Percentiles rank a stretch among this genome's conserved stretches.
Evolutionary conservation across 2,797 vertebrate species (phyloP).

Genomic region (Myoxocephalus aenaeus): DNA sequence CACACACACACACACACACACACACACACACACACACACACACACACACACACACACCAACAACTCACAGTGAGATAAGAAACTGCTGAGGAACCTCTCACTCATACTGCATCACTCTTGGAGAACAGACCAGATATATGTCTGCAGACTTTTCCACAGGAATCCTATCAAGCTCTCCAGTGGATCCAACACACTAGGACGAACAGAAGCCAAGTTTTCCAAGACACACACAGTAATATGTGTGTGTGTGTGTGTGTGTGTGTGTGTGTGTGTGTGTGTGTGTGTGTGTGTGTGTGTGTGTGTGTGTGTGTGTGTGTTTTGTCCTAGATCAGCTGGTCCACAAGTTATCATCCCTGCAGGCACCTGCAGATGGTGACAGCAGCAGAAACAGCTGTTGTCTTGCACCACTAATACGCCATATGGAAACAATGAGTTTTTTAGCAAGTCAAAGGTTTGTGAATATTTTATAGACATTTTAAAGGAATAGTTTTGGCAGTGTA

Average conservation of each 20-base stretch:
- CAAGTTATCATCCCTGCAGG: slow-evolving; percentile 25
- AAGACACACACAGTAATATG: too few species aligned
- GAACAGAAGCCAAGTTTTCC: slow-evolving; percentile 14
- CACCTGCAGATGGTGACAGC: slow-evolving; percentile 34
- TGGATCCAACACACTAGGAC: slow-evolving; percentile 17
- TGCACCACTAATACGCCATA: neutral
- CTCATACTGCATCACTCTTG: slow-evolving; percentile 39
- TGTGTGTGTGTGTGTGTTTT: neutral
- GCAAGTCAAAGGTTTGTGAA: neutral
- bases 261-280: neutral
- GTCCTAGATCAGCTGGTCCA: slow-evolving; percentile 27
- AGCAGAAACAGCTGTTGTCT: slow-evolving; percentile 37
- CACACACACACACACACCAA: slow-evolving; percentile 11
- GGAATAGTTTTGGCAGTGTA: neutral
- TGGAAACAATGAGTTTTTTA: slow-evolving; percentile 15
- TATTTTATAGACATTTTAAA: neutral
- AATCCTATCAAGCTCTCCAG: slow-evolving; percentile 15
- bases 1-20: slow-evolving; percentile 14
- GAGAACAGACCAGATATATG: slow-evolving; percentile 23
- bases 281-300: neutral
- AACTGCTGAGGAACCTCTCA: slow-evolving; percentile 44
- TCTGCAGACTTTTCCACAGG: slow-evolving; percentile 53
- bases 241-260: neutral
- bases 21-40: slow-evolving; percentile 18
- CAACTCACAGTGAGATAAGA: slow-evolving; percentile 15